Conservation (phyloP, 2,113 vertebrate species). For the Myrmecobius fasciatus region DNA sequence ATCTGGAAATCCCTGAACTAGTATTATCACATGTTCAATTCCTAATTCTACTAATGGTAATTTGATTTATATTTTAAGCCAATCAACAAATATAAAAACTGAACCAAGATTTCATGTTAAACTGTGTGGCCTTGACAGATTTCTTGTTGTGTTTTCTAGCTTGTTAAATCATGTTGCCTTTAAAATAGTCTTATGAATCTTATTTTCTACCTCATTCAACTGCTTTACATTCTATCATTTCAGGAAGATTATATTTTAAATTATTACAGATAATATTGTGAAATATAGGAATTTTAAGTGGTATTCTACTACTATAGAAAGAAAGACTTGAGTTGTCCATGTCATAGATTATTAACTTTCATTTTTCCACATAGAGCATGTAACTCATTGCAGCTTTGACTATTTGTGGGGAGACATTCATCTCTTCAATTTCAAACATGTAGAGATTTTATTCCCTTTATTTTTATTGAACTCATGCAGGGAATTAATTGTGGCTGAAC, state of each 20-base stretch:
- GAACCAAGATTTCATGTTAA: slow-evolving; percentile 18
- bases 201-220: background rate
- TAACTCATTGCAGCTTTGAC: background rate
- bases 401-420: background rate
- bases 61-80: slow-evolving; percentile 54
- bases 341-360: background rate
- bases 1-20: background rate
- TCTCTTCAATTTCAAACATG: slow-evolving; percentile 27
- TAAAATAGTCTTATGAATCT: slow-evolving; percentile 27
- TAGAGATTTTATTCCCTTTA: background rate
- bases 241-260: background rate
- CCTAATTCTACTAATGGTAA: slow-evolving; percentile 25
- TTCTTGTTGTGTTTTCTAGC: slow-evolving; percentile 1
- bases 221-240: background rate
- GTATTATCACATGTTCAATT: background rate
- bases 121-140: background rate
- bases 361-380: background rate
- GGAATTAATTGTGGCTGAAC: background rate
- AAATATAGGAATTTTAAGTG: background rate
- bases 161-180: slow-evolving; percentile 15
- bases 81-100: slow-evolving; percentile 29
- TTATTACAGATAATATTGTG: background rate
- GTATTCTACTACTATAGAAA: background rate
- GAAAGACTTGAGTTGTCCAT: background rate
- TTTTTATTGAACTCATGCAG: slow-evolving; percentile 6